phyloP scores from a whole-genome alignment of 2,888 invertebrate species.

The Steinernema carpocapsae region DNA sequence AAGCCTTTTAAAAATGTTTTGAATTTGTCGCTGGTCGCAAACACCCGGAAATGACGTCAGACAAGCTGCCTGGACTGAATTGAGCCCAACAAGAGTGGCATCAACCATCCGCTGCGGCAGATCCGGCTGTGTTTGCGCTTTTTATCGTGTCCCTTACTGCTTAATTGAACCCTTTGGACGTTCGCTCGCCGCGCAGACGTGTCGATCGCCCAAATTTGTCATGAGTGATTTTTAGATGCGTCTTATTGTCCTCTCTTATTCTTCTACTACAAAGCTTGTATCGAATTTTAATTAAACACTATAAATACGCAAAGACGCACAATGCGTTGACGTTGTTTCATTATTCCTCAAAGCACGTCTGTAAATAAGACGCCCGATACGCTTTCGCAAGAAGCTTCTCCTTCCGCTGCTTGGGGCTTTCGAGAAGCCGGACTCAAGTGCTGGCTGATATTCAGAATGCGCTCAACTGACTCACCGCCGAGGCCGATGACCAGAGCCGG shows the following conservation, averaged over 20 bases:
- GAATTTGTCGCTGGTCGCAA: conserved; percentile 21
- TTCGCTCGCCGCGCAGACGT: not conserved
- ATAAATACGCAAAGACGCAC: conserved; percentile 20
- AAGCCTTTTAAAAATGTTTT: conserved; percentile 1
- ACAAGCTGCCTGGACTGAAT: not conserved
- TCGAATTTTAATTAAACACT: conserved; percentile 31
- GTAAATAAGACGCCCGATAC: conserved; percentile 25
- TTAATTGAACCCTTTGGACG: conserved; percentile 7
- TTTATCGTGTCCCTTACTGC: conserved; percentile 17
- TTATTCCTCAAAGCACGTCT: conserved; percentile 15
- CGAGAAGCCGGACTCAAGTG: not conserved
- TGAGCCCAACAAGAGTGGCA: not conserved
- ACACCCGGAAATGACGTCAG: conserved; percentile 6
- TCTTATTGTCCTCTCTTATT: not conserved
- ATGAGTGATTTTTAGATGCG: conserved; percentile 2
- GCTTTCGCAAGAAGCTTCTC: not conserved
- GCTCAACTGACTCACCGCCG: not conserved
- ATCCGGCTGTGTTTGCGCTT: conserved; percentile 9
- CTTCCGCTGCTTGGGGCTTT: not conserved
- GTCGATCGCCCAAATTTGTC: not conserved
- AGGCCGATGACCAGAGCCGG: not conserved
- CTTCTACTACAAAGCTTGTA: not conserved
- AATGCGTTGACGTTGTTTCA: conserved; percentile 26
- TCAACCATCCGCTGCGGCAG: not conserved
- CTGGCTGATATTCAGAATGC: not conserved